Base-by-base conservation (phyloP, 2,797 vertebrate species). In the Melanogrammus aeglefinus region DNA sequence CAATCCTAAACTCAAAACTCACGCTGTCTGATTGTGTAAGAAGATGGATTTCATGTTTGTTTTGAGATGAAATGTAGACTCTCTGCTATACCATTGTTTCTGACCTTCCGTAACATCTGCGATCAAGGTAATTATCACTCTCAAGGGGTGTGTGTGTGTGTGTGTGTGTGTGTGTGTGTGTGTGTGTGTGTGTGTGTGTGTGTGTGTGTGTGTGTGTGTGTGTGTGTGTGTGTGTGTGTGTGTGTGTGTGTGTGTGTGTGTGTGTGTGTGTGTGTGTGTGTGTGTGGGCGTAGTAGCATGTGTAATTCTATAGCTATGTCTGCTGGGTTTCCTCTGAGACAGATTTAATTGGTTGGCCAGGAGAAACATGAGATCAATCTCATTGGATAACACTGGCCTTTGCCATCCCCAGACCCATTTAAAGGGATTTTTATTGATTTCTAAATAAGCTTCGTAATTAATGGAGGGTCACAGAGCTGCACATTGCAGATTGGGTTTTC, bases 391-490 rank as follows among this genome's bases (percentile, higher is more conserved):
- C 79, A 4, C 76, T 84, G 87, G 86, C 87, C 89, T 88, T 84
- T 86, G 87, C 84, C 88, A 77, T 85, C 44, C 21, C 78, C 6
- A 76, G 77, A 75, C 90, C 88, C 83, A 89, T 91, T 91, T 90
- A 88, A 86, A 71, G 78, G 82, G 38, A 80, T 84, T 89, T 91
- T 90, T 90, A 92, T 31, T 90, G 90, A 92, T 31, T 92, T 87
- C 79, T 80, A 90, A 88, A 89, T 88, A 87, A 86, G 87, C 81
- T 85, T 81, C 76, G 78, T 91, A 89, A 92, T 92, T 88, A 92
- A 90, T 87, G 87, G 81, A 84, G 35, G 81, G 83, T 79, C 70
- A 80, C 69, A 31, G 76, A 16, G 1, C 13, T 77, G 80, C 78
- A 75, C 81, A 86, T 84, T 86, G 85, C 80, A 82, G 77, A 73